Evolutionary conservation across 1,140 invertebrate genomes (phyloP), one percentile per base, ranked within the genome.

Genomic region (Diploscapter pachys): DNA sequence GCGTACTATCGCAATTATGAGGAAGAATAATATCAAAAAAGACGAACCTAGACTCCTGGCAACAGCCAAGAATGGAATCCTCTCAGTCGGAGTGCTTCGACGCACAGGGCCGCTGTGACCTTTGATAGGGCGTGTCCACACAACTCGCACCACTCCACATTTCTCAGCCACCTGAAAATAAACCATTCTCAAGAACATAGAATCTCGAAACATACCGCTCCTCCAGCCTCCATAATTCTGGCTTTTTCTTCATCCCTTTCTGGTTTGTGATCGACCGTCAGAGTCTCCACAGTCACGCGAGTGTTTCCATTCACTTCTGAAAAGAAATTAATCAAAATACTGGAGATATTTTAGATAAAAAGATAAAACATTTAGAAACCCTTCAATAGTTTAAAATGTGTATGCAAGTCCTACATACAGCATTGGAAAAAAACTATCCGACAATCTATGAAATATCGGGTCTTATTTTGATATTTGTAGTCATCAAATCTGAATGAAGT

Each of bases 31-130:
- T 9, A 2, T 13, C n/a, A 2, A 49, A 9, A 9, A 9, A 65
- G n/a, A 68, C 52, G 13, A 2, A 71, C 69, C 95, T 75, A 98
- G 87, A 52, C 94, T 94, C 79, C 95, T 89, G 6, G 95, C 94
- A 52, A 98, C 94, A 61, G 95, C 95, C 65, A 98, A 87, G 85
- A 98, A 98, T 0, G 95, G 95, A 81, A 98, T 96, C 86, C 94
- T 92, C 86, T 97, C 95, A 81, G 95, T 93, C 0, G 90, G 90
- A 2, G 93, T 93, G 0, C 91, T 92, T 72, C 92, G 89, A 51
- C 91, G 88, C 63, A 94, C 91, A 11, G 93, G 93, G 11, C 93
- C 93, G 82, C 90, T 89, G 75, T 88, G 86, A 3, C 86, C 86
- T n/a, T 79, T 73, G 6, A 91, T 88, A 3, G 94, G 94, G 80